These are phyloP conservation scores for Ameiurus melas DNA, from an alignment of 2,113 vertebrate genomes.

Conservation along the genomic window DNA sequence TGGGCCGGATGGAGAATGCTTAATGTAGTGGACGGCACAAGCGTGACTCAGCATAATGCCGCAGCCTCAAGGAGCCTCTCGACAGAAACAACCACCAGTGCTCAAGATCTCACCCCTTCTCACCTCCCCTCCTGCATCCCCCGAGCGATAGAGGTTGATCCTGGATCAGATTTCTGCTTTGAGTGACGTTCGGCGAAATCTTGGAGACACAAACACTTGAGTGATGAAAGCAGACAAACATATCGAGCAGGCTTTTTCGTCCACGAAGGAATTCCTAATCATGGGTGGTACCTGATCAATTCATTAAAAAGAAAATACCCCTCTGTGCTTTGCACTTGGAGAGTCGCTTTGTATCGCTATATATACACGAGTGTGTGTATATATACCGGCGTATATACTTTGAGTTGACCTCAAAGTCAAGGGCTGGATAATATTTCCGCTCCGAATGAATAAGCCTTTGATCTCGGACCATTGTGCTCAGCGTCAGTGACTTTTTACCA, in stretches of 20 bases:
- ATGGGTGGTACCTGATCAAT: not conserved
- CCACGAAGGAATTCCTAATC: not conserved
- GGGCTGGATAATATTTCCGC: constrained; percentile 32
- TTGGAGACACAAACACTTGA: not conserved
- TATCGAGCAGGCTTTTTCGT: not conserved
- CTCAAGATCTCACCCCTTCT: constrained; percentile 10
- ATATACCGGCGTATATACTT: not conserved
- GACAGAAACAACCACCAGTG: constrained; percentile 1
- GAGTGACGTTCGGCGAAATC: constrained; percentile 15
- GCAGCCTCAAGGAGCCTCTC: constrained; percentile 35
- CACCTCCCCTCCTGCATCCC: not conserved
- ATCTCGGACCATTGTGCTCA: constrained; percentile 58
- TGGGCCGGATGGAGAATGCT: constrained; percentile 26
- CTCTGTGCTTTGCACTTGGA: not conserved
- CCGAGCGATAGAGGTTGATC: not conserved
- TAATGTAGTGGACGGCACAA: constrained; percentile 44
- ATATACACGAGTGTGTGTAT: too few species aligned
- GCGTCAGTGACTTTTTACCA: constrained; percentile 50
- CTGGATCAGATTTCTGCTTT: constrained; percentile 1
- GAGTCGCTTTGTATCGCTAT: not conserved
- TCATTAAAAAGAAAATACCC: not conserved
- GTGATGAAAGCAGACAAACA: not conserved
- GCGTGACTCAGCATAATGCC: constrained; percentile 53
- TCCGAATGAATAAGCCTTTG: constrained; percentile 34
- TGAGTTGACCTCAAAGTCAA: not conserved